phyloP scores from a whole-genome alignment of 1,140 invertebrate species.

The Brachionus koreanus region DNA sequence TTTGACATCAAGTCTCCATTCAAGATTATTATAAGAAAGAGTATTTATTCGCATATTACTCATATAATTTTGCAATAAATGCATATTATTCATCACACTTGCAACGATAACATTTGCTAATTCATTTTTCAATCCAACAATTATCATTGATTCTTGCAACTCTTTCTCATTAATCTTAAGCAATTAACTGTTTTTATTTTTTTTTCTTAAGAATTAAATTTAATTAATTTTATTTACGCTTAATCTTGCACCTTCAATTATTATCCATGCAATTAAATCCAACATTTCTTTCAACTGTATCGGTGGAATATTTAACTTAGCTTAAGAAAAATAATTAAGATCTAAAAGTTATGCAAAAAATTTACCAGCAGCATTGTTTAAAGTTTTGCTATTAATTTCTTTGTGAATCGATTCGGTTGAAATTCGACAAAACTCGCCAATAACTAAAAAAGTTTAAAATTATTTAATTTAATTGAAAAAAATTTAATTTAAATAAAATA shows the following conservation, averaged over 20 bases:
- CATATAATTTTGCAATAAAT: constrained; percentile 13
- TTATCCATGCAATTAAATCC: constrained; percentile 16
- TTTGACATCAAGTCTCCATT: constrained; percentile 39
- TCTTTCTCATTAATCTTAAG: constrained; percentile 35
- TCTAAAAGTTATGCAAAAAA: neutral
- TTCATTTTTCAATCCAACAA: constrained; percentile 21
- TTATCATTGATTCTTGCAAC: neutral
- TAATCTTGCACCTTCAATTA: neutral
- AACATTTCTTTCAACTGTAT: constrained; percentile 19
- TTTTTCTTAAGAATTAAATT: neutral
- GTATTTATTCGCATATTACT: constrained; percentile 11
- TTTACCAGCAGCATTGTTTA: constrained; percentile 40
- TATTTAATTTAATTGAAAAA: neutral
- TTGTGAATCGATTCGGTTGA: constrained; percentile 32
- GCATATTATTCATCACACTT: neutral
- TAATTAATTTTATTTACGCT: neutral
- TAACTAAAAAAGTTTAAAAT: neutral
- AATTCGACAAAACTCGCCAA: constrained; percentile 23
- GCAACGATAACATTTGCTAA: neutral
- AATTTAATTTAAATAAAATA: no score
- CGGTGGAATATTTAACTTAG: constrained; percentile 5
- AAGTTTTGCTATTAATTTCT: constrained; percentile 27
- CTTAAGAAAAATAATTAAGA: neutral
- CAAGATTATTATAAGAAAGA: neutral
- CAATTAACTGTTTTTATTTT: neutral